These are phyloP conservation scores for Oryzaephilus surinamensis DNA, from an alignment of 1,140 invertebrate genomes.

Conservation along the genomic window DNA sequence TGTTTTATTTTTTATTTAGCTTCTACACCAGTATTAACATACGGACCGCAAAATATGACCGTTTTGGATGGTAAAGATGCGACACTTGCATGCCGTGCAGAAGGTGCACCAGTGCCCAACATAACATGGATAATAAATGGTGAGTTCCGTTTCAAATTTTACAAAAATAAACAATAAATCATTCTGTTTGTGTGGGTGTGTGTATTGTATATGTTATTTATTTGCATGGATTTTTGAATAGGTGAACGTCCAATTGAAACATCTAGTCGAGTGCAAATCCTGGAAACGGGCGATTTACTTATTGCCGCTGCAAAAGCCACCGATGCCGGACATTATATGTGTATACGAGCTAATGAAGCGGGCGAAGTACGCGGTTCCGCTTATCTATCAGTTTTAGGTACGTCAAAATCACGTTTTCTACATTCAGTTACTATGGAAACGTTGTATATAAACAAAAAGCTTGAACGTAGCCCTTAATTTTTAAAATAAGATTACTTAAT, in stretches of 20 bases:
- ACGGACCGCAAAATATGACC: slow-evolving; percentile 72
- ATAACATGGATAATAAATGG: slow-evolving; percentile 87
- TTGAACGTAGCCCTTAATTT: neutral
- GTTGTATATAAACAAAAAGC: neutral
- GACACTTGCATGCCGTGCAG: slow-evolving; percentile 72
- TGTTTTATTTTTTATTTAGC: slow-evolving; percentile 45
- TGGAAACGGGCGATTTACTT: slow-evolving; percentile 75
- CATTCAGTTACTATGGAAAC: neutral
- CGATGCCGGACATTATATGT: slow-evolving; percentile 84
- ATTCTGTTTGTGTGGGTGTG: slow-evolving; percentile 5
- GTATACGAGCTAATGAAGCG: slow-evolving; percentile 77
- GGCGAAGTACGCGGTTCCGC: slow-evolving; percentile 74
- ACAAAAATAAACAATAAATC: slow-evolving; percentile 5
- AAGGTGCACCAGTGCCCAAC: slow-evolving; percentile 81
- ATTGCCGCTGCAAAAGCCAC: slow-evolving; percentile 71
- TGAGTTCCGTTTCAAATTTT: slow-evolving; percentile 38
- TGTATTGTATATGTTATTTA: slow-evolving; percentile 17
- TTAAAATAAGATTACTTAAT: no score
- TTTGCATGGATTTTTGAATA: no score
- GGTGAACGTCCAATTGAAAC: slow-evolving; percentile 44
- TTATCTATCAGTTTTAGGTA: slow-evolving; percentile 72
- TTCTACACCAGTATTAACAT: slow-evolving; percentile 72
- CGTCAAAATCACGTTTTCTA: slow-evolving; percentile 26
- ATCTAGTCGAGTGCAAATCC: slow-evolving; percentile 66
- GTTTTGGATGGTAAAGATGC: slow-evolving; percentile 87